Evolutionary conservation across 2,888 invertebrate species (phyloP).

Genomic region (Tortrix viridana): DNA sequence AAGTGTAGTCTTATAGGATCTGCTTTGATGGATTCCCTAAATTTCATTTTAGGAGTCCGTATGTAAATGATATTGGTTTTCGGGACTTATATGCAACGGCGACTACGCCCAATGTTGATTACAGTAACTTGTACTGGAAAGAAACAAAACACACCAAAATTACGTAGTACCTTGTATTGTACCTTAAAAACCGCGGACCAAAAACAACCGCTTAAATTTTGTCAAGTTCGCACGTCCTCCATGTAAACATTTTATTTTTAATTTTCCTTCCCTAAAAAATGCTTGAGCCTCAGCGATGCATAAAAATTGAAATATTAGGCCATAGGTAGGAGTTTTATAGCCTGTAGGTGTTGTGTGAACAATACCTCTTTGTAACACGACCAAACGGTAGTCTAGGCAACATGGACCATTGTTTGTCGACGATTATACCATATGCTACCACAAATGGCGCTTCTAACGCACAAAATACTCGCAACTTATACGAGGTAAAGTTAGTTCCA

Average conservation of each 20-base stretch:
- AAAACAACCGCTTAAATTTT: neutral
- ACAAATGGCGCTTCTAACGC: slow-evolving; percentile 9
- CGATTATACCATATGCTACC: slow-evolving; percentile 23
- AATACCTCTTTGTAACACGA: slow-evolving; percentile 48
- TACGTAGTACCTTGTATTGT: neutral
- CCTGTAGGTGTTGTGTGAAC: slow-evolving; percentile 48
- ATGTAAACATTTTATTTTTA: slow-evolving; percentile 15
- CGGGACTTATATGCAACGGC: no score
- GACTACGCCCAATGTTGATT: no score
- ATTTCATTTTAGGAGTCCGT: no score
- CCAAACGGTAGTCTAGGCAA: slow-evolving; percentile 18
- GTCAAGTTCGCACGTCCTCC: slow-evolving; percentile 20
- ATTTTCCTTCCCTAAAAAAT: slow-evolving; percentile 14
- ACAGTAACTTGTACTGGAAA: no score
- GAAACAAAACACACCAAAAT: neutral
- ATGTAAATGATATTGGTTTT: no score
- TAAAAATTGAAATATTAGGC: slow-evolving; percentile 44
- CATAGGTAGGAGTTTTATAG: slow-evolving; percentile 47
- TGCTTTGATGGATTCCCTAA: no score
- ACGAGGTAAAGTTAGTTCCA: neutral
- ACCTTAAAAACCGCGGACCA: neutral
- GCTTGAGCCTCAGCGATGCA: slow-evolving; percentile 38
- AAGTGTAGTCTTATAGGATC: no score
- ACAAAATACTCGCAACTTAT: slow-evolving; percentile 1
- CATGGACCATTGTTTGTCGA: slow-evolving; percentile 46